Conservation (phyloP, 2,113 vertebrate species). For the Kryptolebias marmoratus region DNA sequence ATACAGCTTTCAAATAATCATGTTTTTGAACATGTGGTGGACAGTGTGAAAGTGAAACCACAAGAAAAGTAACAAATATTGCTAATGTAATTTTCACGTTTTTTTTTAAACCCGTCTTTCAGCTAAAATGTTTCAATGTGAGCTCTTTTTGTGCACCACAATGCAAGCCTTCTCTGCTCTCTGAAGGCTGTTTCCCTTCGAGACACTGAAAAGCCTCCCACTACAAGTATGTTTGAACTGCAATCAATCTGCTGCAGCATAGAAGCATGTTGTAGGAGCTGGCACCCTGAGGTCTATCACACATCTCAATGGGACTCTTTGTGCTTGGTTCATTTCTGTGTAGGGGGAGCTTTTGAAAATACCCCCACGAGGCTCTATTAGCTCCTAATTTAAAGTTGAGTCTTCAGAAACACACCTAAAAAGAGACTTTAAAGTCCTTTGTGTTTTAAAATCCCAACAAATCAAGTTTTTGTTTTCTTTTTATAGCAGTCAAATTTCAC, state of each 20-base stretch:
- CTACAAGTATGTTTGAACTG: constrained; percentile 60
- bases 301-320: constrained; percentile 68
- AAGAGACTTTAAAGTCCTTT: neutral
- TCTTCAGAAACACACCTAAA: constrained; percentile 14
- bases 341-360: constrained; percentile 35
- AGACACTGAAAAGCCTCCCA: constrained; percentile 66
- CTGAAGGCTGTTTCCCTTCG: constrained; percentile 34
- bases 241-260: constrained; percentile 50
- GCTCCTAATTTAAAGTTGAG: constrained; percentile 38
- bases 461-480: neutral
- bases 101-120: neutral
- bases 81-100: too few relatives aligned
- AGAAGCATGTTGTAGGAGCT: constrained; percentile 61
- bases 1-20: neutral
- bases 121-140: constrained; percentile 21
- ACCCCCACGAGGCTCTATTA: constrained; percentile 36
- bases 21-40: neutral
- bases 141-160: constrained; percentile 28
- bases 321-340: constrained; percentile 58
- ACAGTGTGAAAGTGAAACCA: neutral
- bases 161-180: constrained; percentile 17
- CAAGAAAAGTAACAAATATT: neutral
- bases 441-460: neutral
- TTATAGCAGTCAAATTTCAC: constrained; percentile 10
- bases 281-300: constrained; percentile 40